A percentile compares a stretch with the other conserved stretches of the same genome.
Evolutionary conservation across 2,888 invertebrate genomes (phyloP).

Genomic region (Flexamia atlantica): DNA sequence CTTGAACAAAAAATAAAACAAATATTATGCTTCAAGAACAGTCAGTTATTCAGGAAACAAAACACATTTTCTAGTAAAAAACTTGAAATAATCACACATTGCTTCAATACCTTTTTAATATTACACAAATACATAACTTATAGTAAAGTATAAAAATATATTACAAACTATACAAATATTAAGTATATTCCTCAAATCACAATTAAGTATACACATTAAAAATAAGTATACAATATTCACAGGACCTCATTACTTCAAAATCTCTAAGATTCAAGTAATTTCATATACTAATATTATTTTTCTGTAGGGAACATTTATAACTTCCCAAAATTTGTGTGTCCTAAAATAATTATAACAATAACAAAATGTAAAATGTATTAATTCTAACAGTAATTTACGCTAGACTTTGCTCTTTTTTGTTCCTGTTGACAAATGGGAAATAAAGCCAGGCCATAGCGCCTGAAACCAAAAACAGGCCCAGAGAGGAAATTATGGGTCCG

Average conservation of each 20-base stretch:
- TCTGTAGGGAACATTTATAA: too few relatives aligned
- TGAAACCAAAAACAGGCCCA: slow-evolving; percentile 84
- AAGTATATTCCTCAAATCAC: slow-evolving; percentile 12
- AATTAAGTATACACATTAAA: slow-evolving; percentile 9
- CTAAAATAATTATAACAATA: background rate
- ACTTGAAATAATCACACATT: background rate
- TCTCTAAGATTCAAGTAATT: too few relatives aligned
- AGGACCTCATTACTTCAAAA: too few relatives aligned
- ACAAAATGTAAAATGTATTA: background rate
- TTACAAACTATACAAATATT: slow-evolving; percentile 24
- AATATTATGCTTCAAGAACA: too few relatives aligned
- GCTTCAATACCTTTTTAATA: background rate
- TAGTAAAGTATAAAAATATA: slow-evolving; percentile 18
- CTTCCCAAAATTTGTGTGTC: background rate
- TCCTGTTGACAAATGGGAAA: slow-evolving; percentile 82
- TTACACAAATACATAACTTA: background rate
- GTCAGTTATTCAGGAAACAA: background rate
- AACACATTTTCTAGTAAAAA: background rate
- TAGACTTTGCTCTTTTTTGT: slow-evolving; percentile 46
- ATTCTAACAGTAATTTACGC: slow-evolving; percentile 5
- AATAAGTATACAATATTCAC: slow-evolving; percentile 1
- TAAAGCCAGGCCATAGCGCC: slow-evolving; percentile 87
- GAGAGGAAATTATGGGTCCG: slow-evolving; percentile 84
- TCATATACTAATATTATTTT: too few relatives aligned
- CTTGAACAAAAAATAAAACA: too few relatives aligned